Evolutionary conservation across 2,797 vertebrate species (phyloP).

Genomic region (Sebastes glaucus): DNA sequence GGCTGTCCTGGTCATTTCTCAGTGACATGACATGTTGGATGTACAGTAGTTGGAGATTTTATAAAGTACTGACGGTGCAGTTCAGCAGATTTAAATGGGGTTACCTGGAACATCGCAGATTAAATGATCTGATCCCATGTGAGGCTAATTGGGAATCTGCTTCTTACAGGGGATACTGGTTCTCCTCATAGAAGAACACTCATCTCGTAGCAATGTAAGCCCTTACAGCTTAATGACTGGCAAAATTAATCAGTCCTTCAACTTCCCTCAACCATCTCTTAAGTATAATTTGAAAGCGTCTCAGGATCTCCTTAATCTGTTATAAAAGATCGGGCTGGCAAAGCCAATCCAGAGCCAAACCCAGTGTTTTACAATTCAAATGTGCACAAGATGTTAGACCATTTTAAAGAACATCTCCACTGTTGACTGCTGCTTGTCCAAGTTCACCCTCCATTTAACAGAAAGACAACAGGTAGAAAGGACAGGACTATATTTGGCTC

Average conservation of each 20-base stretch:
- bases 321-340: slow-evolving; percentile 14
- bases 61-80: slow-evolving; percentile 58
- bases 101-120: slow-evolving; percentile 74
- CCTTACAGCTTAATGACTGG: slow-evolving; percentile 48
- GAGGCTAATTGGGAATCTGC: slow-evolving; percentile 68
- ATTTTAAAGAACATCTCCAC: neutral
- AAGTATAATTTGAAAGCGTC: slow-evolving; percentile 39
- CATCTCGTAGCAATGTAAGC: slow-evolving; percentile 50
- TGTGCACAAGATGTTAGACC: neutral
- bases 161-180: slow-evolving; percentile 44
- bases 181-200: slow-evolving; percentile 38
- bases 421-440: neutral
- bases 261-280: slow-evolving; percentile 46
- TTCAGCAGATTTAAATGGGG: slow-evolving; percentile 71
- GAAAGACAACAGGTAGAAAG: neutral
- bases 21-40: slow-evolving; percentile 31
- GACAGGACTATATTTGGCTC: neutral
- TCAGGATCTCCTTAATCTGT: slow-evolving; percentile 38
- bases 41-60: slow-evolving; percentile 54
- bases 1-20: slow-evolving; percentile 11
- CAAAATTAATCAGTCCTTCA: slow-evolving; percentile 55
- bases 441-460: neutral
- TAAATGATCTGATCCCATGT: slow-evolving; percentile 69
- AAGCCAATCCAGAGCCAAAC: neutral
- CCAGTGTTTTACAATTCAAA: neutral